phyloP scores from a whole-genome alignment of 2,888 invertebrate species.

The Noctua comes region DNA sequence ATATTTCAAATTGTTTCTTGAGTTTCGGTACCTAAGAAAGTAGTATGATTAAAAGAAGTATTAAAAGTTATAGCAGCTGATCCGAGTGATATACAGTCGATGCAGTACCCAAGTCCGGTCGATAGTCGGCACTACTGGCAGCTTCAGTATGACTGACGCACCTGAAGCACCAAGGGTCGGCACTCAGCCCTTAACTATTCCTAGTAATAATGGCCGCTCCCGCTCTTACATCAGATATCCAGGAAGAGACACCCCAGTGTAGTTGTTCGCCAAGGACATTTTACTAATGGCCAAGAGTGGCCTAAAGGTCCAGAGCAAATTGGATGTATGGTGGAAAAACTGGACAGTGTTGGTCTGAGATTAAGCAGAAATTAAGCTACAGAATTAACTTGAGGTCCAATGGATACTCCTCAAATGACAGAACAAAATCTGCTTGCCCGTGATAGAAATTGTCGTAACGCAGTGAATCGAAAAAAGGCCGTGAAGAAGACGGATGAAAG shows the following conservation, averaged over 20 bases:
- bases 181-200: neutral
- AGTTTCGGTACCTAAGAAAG: neutral
- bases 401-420: neutral
- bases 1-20: neutral
- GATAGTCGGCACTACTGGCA: neutral
- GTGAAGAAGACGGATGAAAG: no score
- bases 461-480: no score
- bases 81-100: neutral
- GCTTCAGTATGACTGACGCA: no score
- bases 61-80: neutral
- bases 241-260: neutral
- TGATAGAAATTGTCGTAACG: no score
- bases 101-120: neutral
- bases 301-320: neutral
- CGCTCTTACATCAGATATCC: neutral
- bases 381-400: neutral
- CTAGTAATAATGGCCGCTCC: no score
- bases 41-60: neutral
- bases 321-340: neutral
- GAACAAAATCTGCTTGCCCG: neutral
- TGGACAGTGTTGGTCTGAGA: neutral
- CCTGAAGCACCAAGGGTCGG: neutral
- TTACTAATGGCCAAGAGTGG: neutral
- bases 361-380: neutral
- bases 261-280: neutral